A percentile compares a stretch with the other conserved stretches of the same genome.
phyloP scores from a whole-genome alignment of 64 coral and sea anemone species.

The Pachyseris speciosa region DNA sequence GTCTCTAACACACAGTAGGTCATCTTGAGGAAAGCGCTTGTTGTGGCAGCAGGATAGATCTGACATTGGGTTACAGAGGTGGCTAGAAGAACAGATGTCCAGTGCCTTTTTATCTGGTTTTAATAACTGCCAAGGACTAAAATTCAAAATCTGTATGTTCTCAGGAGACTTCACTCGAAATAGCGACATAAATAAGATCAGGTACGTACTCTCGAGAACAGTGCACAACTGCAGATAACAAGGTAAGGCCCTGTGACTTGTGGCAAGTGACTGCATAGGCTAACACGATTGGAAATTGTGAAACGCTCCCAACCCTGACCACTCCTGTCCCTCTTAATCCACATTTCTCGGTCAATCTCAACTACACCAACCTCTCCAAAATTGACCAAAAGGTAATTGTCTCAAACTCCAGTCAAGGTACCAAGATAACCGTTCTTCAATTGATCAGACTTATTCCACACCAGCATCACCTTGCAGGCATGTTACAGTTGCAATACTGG shows the following conservation, averaged over 20 bases:
- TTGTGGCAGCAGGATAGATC: slow-evolving; percentile 41
- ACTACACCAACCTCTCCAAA: not conserved
- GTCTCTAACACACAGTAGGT: not conserved
- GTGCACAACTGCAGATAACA: slow-evolving; percentile 23
- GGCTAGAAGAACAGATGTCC: not conserved
- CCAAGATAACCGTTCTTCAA: slow-evolving; percentile 12
- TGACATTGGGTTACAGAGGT: not conserved
- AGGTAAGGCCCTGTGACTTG: not conserved
- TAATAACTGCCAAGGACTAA: not conserved
- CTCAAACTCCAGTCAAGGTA: not conserved
- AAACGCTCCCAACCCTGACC: not conserved
- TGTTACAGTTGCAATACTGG: slow-evolving; percentile 28
- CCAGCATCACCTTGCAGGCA: slow-evolving; percentile 32
- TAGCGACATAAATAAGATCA: slow-evolving; percentile 45
- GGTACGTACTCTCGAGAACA: slow-evolving; percentile 29
- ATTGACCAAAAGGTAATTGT: not conserved
- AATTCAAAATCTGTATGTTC: no score
- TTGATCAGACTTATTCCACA: slow-evolving; percentile 20
- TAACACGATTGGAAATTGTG: slow-evolving; percentile 46
- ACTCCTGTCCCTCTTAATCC: not conserved
- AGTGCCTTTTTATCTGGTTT: not conserved
- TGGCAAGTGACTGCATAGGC: no score
- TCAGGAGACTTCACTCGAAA: slow-evolving; percentile 16
- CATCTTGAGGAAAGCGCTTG: not conserved
- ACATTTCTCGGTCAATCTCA: not conserved